These are phyloP conservation scores for Tigriopus californicus DNA, from an alignment of 2,888 invertebrate genomes.

Conservation along the genomic window DNA sequence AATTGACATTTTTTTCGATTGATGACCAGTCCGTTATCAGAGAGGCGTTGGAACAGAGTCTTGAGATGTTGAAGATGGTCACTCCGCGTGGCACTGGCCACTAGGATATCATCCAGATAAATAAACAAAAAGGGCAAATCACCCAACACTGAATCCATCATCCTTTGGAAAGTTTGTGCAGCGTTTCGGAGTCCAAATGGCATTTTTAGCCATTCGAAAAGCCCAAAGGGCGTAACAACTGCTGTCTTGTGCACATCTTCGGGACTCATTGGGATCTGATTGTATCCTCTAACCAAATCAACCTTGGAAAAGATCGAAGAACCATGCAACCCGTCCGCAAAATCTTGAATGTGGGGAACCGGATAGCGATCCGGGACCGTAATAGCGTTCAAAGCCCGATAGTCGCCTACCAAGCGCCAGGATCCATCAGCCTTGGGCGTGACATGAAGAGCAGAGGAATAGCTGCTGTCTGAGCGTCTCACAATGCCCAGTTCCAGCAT, in stretches of 20 bases:
- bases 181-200: constrained; percentile 22
- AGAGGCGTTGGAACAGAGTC: neutral
- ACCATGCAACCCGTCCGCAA: constrained; percentile 19
- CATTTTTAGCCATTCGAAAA: constrained; percentile 15
- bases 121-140: constrained; percentile 22
- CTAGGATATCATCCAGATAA: constrained; percentile 26
- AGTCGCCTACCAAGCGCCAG: constrained; percentile 28
- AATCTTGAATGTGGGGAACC: constrained; percentile 23
- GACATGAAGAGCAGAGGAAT: too few relatives aligned
- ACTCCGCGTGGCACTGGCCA: neutral
- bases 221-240: constrained; percentile 25
- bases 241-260: constrained; percentile 27
- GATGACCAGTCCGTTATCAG: neutral
- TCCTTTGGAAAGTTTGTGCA: constrained; percentile 26
- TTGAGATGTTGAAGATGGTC: neutral
- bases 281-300: constrained; percentile 25
- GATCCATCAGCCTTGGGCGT: constrained; percentile 16
- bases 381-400: constrained; percentile 24
- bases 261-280: constrained; percentile 25
- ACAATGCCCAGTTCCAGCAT: too few relatives aligned
- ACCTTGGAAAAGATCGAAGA: constrained; percentile 18
- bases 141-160: constrained; percentile 15
- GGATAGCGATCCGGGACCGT: constrained; percentile 23
- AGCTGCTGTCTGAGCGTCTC: too few relatives aligned
- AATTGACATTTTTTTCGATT: neutral